phyloP scores from a whole-genome alignment of 2,888 invertebrate species.

The Sinodicranocentrus sp. region DNA sequence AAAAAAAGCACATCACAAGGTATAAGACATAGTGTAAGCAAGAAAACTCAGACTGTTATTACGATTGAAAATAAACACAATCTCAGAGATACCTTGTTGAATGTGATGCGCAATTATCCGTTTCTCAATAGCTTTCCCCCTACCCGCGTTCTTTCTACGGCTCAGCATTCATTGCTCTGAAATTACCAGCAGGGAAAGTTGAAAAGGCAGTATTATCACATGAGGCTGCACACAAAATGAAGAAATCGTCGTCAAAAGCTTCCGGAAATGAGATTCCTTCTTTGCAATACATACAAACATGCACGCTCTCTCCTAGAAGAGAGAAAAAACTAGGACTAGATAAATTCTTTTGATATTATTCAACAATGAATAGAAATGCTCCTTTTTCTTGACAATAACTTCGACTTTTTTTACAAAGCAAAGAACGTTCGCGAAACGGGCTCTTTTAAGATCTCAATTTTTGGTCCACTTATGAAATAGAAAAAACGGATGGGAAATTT shows the following conservation, averaged over 20 bases:
- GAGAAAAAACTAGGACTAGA: constrained; percentile 39
- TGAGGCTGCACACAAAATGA: not conserved
- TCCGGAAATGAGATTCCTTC: constrained; percentile 54
- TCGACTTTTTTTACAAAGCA: constrained; percentile 46
- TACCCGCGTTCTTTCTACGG: not conserved
- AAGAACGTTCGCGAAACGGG: constrained; percentile 35
- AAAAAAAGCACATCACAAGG: not conserved
- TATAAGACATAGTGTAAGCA: no score
- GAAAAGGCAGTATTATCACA: no score
- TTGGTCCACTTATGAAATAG: constrained; percentile 52
- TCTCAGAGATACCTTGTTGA: constrained; percentile 21
- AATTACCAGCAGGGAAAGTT: constrained; percentile 13
- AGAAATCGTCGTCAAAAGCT: constrained; percentile 47
- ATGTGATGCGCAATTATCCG: constrained; percentile 25
- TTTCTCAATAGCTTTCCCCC: not conserved
- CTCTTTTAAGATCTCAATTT: constrained; percentile 51
- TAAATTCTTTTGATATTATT: constrained; percentile 64
- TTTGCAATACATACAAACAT: constrained; percentile 13
- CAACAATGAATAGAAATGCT: constrained; percentile 60
- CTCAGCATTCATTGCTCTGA: not conserved
- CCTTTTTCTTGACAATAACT: constrained; percentile 50
- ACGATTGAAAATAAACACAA: constrained; percentile 13
- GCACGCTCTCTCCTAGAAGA: not conserved
- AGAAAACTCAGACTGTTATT: no score
- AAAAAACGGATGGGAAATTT: constrained; percentile 43